Conservation (phyloP, 2,888 invertebrate genomes). For the Rhaphigaster nebulosa region DNA sequence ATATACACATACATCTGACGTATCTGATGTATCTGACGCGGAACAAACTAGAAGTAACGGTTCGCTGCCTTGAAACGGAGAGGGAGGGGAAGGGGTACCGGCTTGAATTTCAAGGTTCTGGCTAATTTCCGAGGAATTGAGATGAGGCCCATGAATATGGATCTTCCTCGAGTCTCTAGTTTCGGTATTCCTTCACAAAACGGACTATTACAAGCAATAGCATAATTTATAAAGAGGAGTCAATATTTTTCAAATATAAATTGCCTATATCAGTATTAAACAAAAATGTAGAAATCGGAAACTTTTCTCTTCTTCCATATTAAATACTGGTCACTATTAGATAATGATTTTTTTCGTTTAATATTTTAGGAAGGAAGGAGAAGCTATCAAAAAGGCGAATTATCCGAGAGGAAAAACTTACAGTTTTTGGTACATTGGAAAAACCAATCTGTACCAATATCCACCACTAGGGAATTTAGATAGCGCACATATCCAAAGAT, state of each 20-base stretch:
- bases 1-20: no score
- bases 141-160: conserved; percentile 10
- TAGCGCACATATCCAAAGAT: neutral
- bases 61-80: neutral
- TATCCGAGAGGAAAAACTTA: neutral
- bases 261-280: no score
- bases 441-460: neutral
- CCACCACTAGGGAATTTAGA: neutral
- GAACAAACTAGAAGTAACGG: no score
- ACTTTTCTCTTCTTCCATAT: no score
- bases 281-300: no score
- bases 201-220: no score
- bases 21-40: no score
- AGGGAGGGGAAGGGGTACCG: neutral
- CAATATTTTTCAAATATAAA: no score
- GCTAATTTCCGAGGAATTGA: neutral
- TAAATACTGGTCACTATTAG: no score
- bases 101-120: neutral
- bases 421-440: neutral
- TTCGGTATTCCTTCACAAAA: neutral
- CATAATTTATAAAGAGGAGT: neutral
- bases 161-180: neutral
- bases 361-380: neutral
- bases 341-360: no score
- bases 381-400: neutral